Percentiles rank a stretch among this genome's conserved stretches.
phyloP scores from a whole-genome alignment of 2,888 invertebrate genomes.

The Tipula helvola region DNA sequence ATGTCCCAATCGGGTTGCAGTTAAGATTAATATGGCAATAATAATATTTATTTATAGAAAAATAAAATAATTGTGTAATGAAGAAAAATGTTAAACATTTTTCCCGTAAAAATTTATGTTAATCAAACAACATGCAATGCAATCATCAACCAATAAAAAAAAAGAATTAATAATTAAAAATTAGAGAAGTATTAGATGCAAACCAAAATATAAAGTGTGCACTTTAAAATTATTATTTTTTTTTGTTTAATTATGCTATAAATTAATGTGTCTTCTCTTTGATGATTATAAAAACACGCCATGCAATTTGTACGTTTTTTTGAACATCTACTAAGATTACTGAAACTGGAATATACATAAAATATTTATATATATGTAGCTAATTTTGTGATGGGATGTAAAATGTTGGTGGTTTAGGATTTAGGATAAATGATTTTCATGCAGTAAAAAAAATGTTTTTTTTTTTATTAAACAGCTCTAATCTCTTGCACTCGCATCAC shows the following conservation, averaged over 20 bases:
- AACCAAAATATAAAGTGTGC: background rate
- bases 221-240: background rate
- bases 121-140: constrained; percentile 4
- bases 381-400: background rate
- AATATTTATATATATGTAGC: background rate
- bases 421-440: background rate
- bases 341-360: background rate
- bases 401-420: background rate
- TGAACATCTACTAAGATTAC: background rate
- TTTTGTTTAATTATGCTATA: background rate
- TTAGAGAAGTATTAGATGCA: background rate
- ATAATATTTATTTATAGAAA: background rate
- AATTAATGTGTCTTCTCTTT: background rate
- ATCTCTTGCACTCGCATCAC: background rate
- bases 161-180: background rate
- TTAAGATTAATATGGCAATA: background rate
- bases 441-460: background rate
- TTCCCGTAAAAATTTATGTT: background rate
- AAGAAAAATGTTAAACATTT: background rate
- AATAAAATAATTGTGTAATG: background rate
- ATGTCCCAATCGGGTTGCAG: background rate
- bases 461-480: background rate
- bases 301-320: background rate
- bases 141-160: background rate
- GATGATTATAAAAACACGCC: background rate